Evolutionary conservation across 2,888 invertebrate genomes (phyloP), one percentile per base, ranked within the genome.

Genomic region (Drosophila suboccidentalis): DNA sequence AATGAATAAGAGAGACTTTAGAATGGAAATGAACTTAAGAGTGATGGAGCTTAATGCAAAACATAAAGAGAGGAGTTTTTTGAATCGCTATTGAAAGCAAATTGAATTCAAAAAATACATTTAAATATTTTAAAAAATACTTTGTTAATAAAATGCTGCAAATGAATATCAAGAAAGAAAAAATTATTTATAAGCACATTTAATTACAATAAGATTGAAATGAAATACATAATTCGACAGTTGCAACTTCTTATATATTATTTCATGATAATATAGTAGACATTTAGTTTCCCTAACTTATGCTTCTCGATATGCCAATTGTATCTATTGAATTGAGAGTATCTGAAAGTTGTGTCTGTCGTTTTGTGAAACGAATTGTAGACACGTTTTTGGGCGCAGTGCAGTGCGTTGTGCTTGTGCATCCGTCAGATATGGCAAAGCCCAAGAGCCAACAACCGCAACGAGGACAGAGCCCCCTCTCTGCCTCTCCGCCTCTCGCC

Each of bases 391-490:
- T 79, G 55, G 82, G 69, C 67, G 70, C 66, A 75, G 46, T 46
- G 71, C 64, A 75, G 71, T 82, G 82, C 78, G 75, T 81, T 79
- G 38, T 51, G 72, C 39, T 60, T 74, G 58, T 75, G 72, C 68
- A 80, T 83, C 66, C 80, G 75, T 66, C 69, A 81, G 67, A 76
- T 82, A 82, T 58, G 57, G 66, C 70, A 66, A 73, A 66, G 70
- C 69, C 69, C 67, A 78, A 82, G 75, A 84, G 82, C 71, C 82
- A 82, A 84, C 84, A 82, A 82, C 82, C 84, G 84, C 82, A 82
- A 73, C 84, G 82, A 82, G 82, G 82, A 81, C 82, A 81, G 66
- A 43, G 70, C 53, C 61, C 15, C 19, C 55, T 11, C 34, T 26
- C 5, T 1, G 5, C 5, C 26, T 10, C 54, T 22, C n/a, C 54